Evolutionary conservation across 2,888 invertebrate species (phyloP), one percentile per base, ranked within the genome.

Genomic region (Vannuccia rotundouncinata): DNA sequence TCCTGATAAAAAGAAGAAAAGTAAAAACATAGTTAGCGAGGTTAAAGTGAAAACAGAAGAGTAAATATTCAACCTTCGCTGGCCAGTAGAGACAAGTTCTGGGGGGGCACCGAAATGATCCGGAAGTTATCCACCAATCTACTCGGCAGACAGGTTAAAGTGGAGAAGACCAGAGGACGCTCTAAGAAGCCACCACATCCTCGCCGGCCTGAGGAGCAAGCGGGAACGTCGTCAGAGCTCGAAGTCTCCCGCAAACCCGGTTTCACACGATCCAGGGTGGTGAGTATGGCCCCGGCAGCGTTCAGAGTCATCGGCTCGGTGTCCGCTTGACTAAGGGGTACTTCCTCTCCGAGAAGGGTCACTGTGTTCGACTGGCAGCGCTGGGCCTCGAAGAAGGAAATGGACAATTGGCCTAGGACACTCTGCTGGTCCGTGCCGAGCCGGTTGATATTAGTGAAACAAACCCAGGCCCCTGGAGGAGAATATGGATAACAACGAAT

Each of bases 41-140:
- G n/a, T n/a, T n/a, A n/a, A n/a, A n/a, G n/a, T n/a, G n/a, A n/a
- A n/a, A n/a, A n/a, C n/a, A n/a, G n/a, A n/a, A n/a, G n/a, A n/a
- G n/a, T n/a, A n/a, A n/a, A n/a, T n/a, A n/a, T n/a, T n/a, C 86
- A 84, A 1, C 87, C 87, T 29, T 85, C 86, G 81, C 84, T 85
- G n/a, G 86, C 84, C 29, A 87, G 82, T 1, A 87, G 78, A 0
- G 85, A 84, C 2, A 87, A 87, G 60, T 84, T 85, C 82, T 87
- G 83, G 82, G 84, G 83, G 45, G 84, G 82, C 60, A 87, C 82
- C 0, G 83, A 82, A 60, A 86, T 86, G 82, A 85, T 83, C 86
- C 86, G 83, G 10, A 82, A 82, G 22, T 17, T 66, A 2, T 66
- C 66, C 22, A 66, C 2, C 5, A 66, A 22, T 22, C 66, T 5